Percentiles rank a stretch among this genome's conserved stretches.
Evolutionary conservation across 2,888 invertebrate species (phyloP).

Genomic region (Pimpla rufipes): DNA sequence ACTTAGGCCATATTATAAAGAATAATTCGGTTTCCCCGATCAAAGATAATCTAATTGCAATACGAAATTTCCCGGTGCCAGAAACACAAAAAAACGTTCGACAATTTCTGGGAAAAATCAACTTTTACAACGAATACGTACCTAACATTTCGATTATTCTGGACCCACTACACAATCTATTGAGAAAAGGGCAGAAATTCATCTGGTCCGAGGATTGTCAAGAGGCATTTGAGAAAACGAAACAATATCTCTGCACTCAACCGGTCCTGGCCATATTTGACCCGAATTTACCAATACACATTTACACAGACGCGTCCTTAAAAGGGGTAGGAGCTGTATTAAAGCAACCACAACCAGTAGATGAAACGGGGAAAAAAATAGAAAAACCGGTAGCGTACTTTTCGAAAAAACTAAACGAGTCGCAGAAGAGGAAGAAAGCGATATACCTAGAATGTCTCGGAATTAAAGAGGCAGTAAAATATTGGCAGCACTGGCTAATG

Average conservation of each 20-base stretch:
- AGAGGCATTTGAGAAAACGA: constrained; percentile 33
- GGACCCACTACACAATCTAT: constrained; percentile 46
- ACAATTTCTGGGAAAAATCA: constrained; percentile 52
- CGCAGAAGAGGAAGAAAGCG: constrained; percentile 51
- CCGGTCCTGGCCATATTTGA: constrained; percentile 51
- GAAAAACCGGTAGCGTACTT: constrained; percentile 50
- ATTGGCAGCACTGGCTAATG: constrained; percentile 53
- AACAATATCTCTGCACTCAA: constrained; percentile 38
- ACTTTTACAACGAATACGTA: constrained; percentile 33
- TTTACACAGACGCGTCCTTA: constrained; percentile 43
- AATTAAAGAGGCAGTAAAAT: constrained; percentile 48
- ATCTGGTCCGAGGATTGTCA: constrained; percentile 40
- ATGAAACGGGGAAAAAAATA: background rate
- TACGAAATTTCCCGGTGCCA: constrained; percentile 43
- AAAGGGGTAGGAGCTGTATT: constrained; percentile 32
- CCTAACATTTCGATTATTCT: constrained; percentile 27
- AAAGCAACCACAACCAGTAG: no score
- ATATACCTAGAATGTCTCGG: constrained; percentile 55
- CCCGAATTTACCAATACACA: constrained; percentile 22
- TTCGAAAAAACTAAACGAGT: constrained; percentile 50
- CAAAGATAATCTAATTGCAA: constrained; percentile 48
- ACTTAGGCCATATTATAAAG: constrained; percentile 46
- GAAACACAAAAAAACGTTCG: constrained; percentile 42
- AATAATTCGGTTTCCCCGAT: constrained; percentile 35
- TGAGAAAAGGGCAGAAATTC: constrained; percentile 41